Base-by-base conservation (phyloP, 2,113 vertebrate genomes). In the Catharus fuscescens region DNA sequence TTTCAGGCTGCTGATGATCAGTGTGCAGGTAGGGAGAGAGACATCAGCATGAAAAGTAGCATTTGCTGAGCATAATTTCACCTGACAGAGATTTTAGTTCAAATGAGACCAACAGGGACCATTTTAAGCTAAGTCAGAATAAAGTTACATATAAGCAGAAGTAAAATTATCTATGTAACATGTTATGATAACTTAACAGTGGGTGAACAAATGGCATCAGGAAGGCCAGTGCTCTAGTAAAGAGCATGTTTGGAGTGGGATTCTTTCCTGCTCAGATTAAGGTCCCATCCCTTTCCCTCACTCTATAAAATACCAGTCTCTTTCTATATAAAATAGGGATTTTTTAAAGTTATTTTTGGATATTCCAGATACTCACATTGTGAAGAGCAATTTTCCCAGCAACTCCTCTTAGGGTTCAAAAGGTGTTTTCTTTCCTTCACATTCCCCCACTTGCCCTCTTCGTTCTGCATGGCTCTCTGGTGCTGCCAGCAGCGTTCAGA, bases 111-210 rank as follows among this genome's bases (percentile, higher is more conserved):
- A 6, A 47, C 6, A 13, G 34, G 61, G 80, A n/a, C 31, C 32
- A 31, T 59, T 79, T 78, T 36, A 85, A 88, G 10, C 14, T 25
- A 60, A 71, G 34, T 25, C 38, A 67, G 59, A 82, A 76, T 90
- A 88, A 57, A 72, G 67, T 90, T 76, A 83, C 48, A 40, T 88
- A 60, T 82, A 45, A 93, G 80, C 24, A 86, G 79, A 77, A 95
- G 74, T 77, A 73, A 92, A 86, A 71, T 47, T 31, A 11, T 82
- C 36, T 10, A 0, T 9, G 40, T 32, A 54, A 36, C 12, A n/a
- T 53, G 50, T 42, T 76, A 26, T 65, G 54, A 60, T 44, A 52
- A 26, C 44, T 29, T 60, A 84, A 61, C 5, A 1, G 60, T 14
- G 7, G 12, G 13, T 59, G 70, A 77, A 77, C 47, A 45, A 77